phyloP scores from a whole-genome alignment of 2,113 vertebrate species.

The Pycnonotus jocosus region DNA sequence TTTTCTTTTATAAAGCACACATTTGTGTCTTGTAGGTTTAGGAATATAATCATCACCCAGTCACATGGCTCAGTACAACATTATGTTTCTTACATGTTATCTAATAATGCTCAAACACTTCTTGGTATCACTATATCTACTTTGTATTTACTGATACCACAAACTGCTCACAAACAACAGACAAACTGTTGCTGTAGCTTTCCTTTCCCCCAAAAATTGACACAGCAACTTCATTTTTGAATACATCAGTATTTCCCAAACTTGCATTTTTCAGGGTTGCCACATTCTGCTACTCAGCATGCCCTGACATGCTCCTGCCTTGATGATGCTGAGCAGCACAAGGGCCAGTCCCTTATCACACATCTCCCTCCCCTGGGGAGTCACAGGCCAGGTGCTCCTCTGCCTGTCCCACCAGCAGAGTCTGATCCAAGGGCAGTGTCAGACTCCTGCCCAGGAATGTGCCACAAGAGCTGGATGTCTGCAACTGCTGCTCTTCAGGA shows the following conservation, averaged over 20 bases:
- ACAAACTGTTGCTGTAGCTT: not conserved
- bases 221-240: not conserved
- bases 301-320: not conserved
- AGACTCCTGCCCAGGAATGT: not conserved
- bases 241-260: not conserved
- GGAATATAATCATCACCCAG: not conserved
- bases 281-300: not conserved
- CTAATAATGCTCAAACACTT: not conserved
- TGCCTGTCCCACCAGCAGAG: not conserved
- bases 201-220: not conserved
- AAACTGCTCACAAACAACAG: not conserved
- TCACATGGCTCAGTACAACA: not conserved
- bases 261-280: not conserved
- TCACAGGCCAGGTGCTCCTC: accelerated
- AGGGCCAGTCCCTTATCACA: not conserved
- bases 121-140: not conserved
- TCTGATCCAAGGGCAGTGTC: accelerated
- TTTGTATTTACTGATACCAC: not conserved
- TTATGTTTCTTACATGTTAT: not conserved
- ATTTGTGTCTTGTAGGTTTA: not conserved
- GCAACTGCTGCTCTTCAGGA: not conserved
- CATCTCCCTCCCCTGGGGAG: not conserved
- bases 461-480: accelerated
- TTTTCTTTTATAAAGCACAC: not conserved
- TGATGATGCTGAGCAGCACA: not conserved